Evolutionary conservation across 2,888 invertebrate genomes (phyloP).

Genomic region (Drosophila peninsularis): DNA sequence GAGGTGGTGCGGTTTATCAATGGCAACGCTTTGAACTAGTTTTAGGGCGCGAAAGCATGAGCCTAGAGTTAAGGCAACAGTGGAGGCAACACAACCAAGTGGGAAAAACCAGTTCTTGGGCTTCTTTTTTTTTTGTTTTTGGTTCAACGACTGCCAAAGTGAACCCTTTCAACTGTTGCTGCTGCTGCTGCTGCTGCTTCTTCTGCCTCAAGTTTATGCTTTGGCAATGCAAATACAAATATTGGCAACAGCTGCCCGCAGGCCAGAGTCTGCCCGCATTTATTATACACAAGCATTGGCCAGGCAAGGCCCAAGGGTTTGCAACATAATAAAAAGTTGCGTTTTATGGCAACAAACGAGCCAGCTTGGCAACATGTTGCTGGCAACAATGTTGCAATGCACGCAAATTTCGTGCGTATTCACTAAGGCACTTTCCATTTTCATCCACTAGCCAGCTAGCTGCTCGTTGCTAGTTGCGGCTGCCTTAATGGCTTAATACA

Average conservation of each 20-base stretch:
- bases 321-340: slow-evolving; percentile 14
- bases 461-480: not conserved
- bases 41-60: slow-evolving; percentile 55
- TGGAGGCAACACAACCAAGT: slow-evolving; percentile 26
- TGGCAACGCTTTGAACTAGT: slow-evolving; percentile 64
- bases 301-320: slow-evolving; percentile 16
- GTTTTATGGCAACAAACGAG: slow-evolving; percentile 9
- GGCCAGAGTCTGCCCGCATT: slow-evolving; percentile 53
- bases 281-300: slow-evolving; percentile 12
- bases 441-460: slow-evolving; percentile 2
- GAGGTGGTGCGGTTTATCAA: slow-evolving; percentile 59
- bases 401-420: slow-evolving; percentile 29
- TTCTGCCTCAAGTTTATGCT: slow-evolving; percentile 17
- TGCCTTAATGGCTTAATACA: slow-evolving; percentile 61
- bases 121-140: slow-evolving; percentile 18
- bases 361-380: slow-evolving; percentile 31
- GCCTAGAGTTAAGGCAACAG: slow-evolving; percentile 37
- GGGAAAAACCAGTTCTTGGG: slow-evolving; percentile 47
- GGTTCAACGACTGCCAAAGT: slow-evolving; percentile 63
- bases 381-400: slow-evolving; percentile 27
- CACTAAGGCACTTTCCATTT: slow-evolving; percentile 49
- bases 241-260: slow-evolving; percentile 66
- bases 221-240: slow-evolving; percentile 56
- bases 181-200: slow-evolving; percentile 2
- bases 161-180: slow-evolving; percentile 44